These are phyloP conservation scores for Charadrius vociferus DNA, from an alignment of 2,113 vertebrate genomes.

Conservation along the genomic window DNA sequence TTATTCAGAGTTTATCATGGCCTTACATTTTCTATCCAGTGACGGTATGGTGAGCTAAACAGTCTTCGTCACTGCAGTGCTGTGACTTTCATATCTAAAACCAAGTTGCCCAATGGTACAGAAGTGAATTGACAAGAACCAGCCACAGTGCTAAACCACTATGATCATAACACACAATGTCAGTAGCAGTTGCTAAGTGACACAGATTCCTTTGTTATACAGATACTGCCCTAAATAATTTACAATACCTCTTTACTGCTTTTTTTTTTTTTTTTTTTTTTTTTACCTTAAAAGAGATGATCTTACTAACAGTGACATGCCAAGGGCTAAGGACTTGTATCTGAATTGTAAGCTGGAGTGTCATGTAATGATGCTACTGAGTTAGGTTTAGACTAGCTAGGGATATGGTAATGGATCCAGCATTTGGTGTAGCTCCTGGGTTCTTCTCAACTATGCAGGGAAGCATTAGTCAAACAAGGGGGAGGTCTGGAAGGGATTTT, in stretches of 20 bases:
- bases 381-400: background rate
- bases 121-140: background rate
- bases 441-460: background rate
- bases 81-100: background rate
- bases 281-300: background rate
- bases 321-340: background rate
- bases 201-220: background rate
- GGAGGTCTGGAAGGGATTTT: background rate
- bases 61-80: background rate
- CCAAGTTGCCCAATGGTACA: background rate
- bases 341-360: background rate
- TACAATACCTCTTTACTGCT: background rate
- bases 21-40: background rate
- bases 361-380: background rate
- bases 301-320: background rate
- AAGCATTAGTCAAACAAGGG: background rate
- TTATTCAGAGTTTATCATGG: background rate
- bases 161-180: background rate
- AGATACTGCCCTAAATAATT: background rate
- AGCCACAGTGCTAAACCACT: background rate
- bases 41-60: background rate
- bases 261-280: background rate
- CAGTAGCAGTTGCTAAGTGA: slow-evolving; percentile 24
- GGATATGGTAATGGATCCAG: background rate
- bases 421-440: background rate